Conservation (phyloP, 2,888 invertebrate genomes). For the Carpatolechia fugitivella region DNA sequence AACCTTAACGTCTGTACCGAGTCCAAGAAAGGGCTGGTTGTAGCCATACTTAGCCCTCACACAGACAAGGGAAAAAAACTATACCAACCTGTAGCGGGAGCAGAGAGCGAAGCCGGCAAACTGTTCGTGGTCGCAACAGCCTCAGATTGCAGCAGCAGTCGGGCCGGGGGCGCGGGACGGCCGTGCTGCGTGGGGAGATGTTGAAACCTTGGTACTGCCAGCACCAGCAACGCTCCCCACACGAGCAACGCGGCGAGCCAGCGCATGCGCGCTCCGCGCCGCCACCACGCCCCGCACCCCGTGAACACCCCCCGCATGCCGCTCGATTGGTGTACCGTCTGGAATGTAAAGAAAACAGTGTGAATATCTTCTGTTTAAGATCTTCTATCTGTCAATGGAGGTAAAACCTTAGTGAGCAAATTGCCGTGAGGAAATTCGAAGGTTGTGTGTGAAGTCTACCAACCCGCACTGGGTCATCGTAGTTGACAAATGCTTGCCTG, state of each 20-base stretch:
- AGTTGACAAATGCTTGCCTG: neutral
- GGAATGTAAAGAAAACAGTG: neutral
- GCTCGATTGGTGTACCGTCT: slow-evolving; percentile 19
- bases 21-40: too few relatives aligned
- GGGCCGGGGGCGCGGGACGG: slow-evolving; percentile 30
- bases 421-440: too few relatives aligned
- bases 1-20: too few relatives aligned
- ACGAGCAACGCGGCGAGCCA: slow-evolving; percentile 64
- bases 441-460: too few relatives aligned
- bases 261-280: slow-evolving; percentile 54
- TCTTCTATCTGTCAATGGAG: too few relatives aligned
- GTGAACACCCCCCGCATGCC: slow-evolving; percentile 52
- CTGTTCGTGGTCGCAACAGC: slow-evolving; percentile 36
- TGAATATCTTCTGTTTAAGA: neutral
- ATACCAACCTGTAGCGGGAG: slow-evolving; percentile 37
- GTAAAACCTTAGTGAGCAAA: too few relatives aligned
- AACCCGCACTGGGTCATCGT: too few relatives aligned
- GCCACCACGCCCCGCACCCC: slow-evolving; percentile 57
- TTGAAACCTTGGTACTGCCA: slow-evolving; percentile 56
- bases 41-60: too few relatives aligned
- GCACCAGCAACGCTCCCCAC: slow-evolving; percentile 60
- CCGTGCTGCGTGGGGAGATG: slow-evolving; percentile 34
- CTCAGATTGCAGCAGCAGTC: slow-evolving; percentile 50
- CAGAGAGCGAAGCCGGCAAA: slow-evolving; percentile 27
- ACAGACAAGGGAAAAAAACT: too few relatives aligned